phyloP scores from a whole-genome alignment of 2,888 invertebrate genomes.

The Troides oblongomaculatus region DNA sequence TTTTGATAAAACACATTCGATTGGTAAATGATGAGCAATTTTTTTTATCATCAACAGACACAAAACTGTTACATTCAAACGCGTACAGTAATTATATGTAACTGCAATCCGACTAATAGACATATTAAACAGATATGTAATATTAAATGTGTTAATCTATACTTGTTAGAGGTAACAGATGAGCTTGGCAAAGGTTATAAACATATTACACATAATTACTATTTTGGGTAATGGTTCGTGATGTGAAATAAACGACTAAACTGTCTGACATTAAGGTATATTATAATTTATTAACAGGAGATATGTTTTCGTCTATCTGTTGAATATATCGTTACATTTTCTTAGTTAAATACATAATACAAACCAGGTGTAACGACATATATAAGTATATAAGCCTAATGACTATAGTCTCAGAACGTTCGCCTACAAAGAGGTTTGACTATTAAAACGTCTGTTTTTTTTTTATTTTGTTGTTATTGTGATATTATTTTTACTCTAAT shows the following conservation, averaged over 20 bases:
- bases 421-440: no score
- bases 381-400: neutral
- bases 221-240: slow-evolving; percentile 1
- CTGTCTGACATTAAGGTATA: neutral
- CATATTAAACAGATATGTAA: neutral
- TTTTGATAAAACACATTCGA: neutral
- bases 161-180: slow-evolving; percentile 17
- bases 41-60: slow-evolving; percentile 12
- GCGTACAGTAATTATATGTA: slow-evolving; percentile 4
- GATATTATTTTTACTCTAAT: no score
- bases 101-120: neutral
- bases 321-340: neutral
- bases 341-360: neutral
- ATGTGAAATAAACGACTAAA: neutral
- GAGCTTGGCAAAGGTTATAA: slow-evolving; percentile 10
- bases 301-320: neutral
- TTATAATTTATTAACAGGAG: neutral
- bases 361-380: neutral
- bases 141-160: slow-evolving; percentile 4
- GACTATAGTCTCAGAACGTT: no score
- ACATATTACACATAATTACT: slow-evolving; percentile 2
- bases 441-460: no score
- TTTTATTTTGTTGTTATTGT: no score
- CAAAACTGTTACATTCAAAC: slow-evolving; percentile 15
- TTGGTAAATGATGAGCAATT: slow-evolving; percentile 14